A percentile compares a stretch with the other conserved stretches of the same genome.
Conservation (phyloP, 2,888 invertebrate species). For the Smittia sp. region DNA sequence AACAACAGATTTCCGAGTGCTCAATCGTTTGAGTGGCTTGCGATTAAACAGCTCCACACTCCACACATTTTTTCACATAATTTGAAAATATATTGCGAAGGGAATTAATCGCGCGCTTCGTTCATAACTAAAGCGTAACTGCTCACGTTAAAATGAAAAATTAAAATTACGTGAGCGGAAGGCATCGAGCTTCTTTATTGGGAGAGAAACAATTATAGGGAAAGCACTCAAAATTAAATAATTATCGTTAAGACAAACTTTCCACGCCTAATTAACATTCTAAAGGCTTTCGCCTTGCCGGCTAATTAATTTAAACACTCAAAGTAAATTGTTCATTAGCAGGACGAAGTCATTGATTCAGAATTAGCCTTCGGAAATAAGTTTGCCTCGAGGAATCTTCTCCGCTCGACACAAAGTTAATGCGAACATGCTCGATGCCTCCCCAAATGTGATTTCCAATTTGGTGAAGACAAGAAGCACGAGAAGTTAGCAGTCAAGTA, state of each 20-base stretch:
- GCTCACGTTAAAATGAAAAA: constrained; percentile 21
- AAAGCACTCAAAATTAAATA: constrained; percentile 29
- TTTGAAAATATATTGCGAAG: too few species aligned
- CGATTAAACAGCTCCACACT: too few species aligned
- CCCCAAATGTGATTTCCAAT: constrained; percentile 8
- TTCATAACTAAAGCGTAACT: too few species aligned
- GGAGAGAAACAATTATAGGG: background rate
- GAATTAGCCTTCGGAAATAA: background rate
- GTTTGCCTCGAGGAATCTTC: background rate
- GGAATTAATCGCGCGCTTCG: too few species aligned
- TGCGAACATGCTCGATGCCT: too few species aligned
- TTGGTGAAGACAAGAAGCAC: background rate
- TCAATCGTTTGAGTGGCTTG: too few species aligned
- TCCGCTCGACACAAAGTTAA: too few species aligned
- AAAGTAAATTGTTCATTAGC: background rate
- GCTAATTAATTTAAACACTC: constrained; percentile 32
- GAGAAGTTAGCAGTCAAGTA: background rate
- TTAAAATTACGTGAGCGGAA: constrained; percentile 2
- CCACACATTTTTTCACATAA: too few species aligned
- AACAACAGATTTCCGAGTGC: too few species aligned
- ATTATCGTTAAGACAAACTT: constrained; percentile 26
- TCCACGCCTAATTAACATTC: constrained; percentile 38
- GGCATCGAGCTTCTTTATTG: too few species aligned
- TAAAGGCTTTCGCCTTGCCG: constrained; percentile 19
- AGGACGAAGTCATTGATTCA: too few species aligned